Percentiles rank a stretch among this genome's conserved stretches.
Evolutionary conservation across 2,797 vertebrate species (phyloP).

Genomic region (Onychomys leucogaster): DNA sequence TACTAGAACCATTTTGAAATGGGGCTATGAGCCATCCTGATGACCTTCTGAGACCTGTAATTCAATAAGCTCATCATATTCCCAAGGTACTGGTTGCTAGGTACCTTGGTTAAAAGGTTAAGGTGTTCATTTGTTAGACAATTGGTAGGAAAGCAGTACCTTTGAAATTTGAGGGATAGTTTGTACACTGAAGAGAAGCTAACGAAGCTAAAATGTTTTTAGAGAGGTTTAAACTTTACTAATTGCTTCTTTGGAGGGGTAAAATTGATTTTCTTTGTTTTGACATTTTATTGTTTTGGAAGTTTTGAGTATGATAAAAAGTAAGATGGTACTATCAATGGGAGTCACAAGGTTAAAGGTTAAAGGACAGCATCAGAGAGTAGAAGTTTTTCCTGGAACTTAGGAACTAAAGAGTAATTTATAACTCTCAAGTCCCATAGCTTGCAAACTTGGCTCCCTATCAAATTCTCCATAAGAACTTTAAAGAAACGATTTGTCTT

Average conservation of each 20-base stretch:
- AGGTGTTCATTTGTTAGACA: not conserved
- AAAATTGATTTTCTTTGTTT: constrained; percentile 40
- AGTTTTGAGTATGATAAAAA: constrained; percentile 17
- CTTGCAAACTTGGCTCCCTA: not conserved
- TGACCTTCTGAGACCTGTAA: not conserved
- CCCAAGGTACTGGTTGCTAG: not conserved
- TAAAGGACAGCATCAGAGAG: not conserved
- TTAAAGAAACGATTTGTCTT: not conserved
- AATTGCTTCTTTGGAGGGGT: not conserved
- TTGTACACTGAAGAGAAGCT: constrained; percentile 3
- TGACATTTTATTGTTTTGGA: not conserved
- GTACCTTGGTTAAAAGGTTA: not conserved
- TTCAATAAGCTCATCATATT: not conserved
- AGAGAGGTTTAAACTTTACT: constrained; percentile 12
- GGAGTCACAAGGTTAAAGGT: not conserved
- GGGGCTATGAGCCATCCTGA: not conserved
- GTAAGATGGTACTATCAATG: not conserved
- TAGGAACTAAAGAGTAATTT: not conserved
- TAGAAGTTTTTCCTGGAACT: constrained; percentile 15
- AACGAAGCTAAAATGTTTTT: not conserved
- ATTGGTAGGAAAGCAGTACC: not conserved
- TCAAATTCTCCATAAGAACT: not conserved
- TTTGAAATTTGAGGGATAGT: constrained; percentile 32
- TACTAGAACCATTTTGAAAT: constrained; percentile 10
- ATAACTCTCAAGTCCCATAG: not conserved